phyloP scores from a whole-genome alignment of 2,113 vertebrate genomes.

The Bubo blakistoni region DNA sequence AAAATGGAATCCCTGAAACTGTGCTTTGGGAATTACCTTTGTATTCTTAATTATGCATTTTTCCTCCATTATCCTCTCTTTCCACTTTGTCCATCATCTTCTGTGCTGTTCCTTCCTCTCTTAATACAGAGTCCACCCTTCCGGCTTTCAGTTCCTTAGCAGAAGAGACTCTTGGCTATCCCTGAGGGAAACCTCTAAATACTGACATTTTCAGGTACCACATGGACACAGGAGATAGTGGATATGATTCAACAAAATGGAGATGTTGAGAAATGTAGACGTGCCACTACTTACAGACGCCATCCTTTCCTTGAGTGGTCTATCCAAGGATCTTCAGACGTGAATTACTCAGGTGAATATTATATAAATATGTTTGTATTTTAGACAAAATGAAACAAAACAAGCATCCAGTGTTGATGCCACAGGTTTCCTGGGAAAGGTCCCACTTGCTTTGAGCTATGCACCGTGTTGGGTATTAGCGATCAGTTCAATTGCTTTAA shows the following conservation, averaged over 20 bases:
- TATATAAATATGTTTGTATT: neutral
- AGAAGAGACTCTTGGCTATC: neutral
- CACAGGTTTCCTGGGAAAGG: neutral
- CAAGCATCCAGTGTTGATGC: neutral
- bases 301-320: conserved; percentile 74
- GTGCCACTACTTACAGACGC: conserved; percentile 48
- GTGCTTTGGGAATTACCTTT: neutral
- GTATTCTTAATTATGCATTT: neutral
- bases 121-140: neutral
- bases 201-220: conserved; percentile 64
- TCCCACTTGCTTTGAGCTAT: neutral
- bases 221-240: conserved; percentile 78
- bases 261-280: conserved; percentile 63
- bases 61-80: neutral
- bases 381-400: neutral
- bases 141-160: neutral
- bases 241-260: conserved; percentile 72
- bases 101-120: neutral
- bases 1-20: neutral
- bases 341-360: conserved; percentile 36
- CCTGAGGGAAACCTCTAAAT: neutral
- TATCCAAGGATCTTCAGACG: rapidly evolving
- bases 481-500: neutral
- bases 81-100: neutral
- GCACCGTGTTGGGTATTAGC: neutral